A percentile compares a stretch with the other conserved stretches of the same genome.
Evolutionary conservation across 2,888 invertebrate species (phyloP).

Genomic region (Sarcophaga subvicina): DNA sequence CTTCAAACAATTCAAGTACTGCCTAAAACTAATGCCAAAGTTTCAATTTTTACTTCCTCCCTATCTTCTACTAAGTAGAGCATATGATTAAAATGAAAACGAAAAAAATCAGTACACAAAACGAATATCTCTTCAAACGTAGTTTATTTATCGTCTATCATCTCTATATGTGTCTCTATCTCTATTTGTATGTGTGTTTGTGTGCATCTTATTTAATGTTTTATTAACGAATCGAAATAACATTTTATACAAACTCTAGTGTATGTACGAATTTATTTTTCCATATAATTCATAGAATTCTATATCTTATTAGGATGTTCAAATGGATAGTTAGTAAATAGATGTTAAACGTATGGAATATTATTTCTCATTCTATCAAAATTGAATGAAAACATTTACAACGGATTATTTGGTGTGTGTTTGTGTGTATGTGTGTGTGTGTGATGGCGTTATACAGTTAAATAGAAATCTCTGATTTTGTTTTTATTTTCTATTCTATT

Average conservation of each 20-base stretch:
- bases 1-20: constrained; percentile 90
- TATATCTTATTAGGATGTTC: not conserved
- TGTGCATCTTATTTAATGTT: constrained; percentile 29
- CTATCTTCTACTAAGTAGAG: constrained; percentile 50
- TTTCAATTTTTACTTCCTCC: constrained; percentile 28
- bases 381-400: too few species aligned
- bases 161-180: constrained; percentile 17
- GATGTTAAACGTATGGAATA: too few species aligned
- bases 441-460: too few species aligned
- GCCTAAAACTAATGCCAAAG: constrained; percentile 83
- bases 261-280: constrained; percentile 46
- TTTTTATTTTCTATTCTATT: too few species aligned
- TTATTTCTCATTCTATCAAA: too few species aligned
- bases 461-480: too few species aligned
- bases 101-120: constrained; percentile 24
- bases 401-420: too few species aligned
- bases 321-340: not conserved
- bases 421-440: too few species aligned
- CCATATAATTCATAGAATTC: not conserved
- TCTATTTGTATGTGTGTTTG: constrained; percentile 17
- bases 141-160: constrained; percentile 46
- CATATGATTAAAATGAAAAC: constrained; percentile 18
- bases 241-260: constrained; percentile 30
- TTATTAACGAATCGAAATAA: constrained; percentile 47
- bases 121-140: constrained; percentile 53